These are phyloP conservation scores for Silurus aristotelis DNA, from an alignment of 2,797 vertebrate genomes.

Conservation along the genomic window DNA sequence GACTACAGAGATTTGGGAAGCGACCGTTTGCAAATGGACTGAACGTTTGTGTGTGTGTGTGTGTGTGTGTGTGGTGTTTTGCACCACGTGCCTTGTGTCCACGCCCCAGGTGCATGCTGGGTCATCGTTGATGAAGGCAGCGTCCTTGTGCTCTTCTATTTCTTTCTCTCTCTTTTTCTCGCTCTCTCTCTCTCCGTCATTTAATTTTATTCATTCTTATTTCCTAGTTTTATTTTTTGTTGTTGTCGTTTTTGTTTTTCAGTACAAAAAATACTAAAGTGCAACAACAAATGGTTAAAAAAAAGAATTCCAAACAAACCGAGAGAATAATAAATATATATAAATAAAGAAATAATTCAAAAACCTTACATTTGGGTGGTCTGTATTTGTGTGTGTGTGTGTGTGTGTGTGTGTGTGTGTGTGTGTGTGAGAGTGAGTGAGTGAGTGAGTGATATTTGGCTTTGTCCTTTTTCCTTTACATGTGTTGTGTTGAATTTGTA, in stretches of 20 bases:
- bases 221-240: conserved; percentile 69
- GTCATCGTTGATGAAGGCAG: conserved; percentile 1
- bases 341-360: conserved; percentile 77
- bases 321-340: conserved; percentile 85
- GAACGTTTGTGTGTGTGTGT: neutral
- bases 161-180: too few relatives aligned
- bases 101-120: conserved; percentile 41
- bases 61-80: neutral
- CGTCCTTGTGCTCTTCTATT: conserved; percentile 7
- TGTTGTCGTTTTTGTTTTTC: conserved; percentile 84
- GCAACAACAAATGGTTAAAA: conserved; percentile 78
- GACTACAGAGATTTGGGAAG: conserved; percentile 8
- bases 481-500: too few relatives aligned
- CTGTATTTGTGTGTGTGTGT: neutral
- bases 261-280: conserved; percentile 87
- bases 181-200: conserved; percentile 45
- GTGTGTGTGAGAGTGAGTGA: neutral
- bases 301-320: conserved; percentile 84
- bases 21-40: neutral
- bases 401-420: neutral
- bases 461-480: too few relatives aligned
- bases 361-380: neutral
- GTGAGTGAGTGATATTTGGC: too few relatives aligned
- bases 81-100: neutral
- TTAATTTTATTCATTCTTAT: conserved; percentile 42